Evolutionary conservation across 2,888 invertebrate genomes (phyloP), one percentile per base, ranked within the genome.

Genomic region (Mantis religiosa): DNA sequence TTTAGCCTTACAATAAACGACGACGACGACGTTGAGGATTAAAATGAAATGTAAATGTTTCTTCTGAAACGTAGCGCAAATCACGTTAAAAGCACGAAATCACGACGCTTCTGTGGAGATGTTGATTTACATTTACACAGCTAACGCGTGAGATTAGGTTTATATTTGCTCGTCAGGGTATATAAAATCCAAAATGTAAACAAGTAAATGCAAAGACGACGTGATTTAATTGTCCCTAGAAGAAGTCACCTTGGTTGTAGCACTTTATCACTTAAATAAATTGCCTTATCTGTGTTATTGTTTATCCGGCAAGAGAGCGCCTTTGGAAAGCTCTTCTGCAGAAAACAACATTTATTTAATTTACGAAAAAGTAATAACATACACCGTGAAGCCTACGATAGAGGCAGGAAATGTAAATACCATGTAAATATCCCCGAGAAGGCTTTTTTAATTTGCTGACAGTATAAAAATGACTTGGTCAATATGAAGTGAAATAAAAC

Each of bases 341-440:
- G 82, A 87, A 87, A 34, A 28, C 41, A 87, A n/a, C 81, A 87
- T 30, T 82, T 87, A 87, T 87, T 87, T 87, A 82, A 82, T 87
- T 87, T 82, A 87, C 54, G 82, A n/a, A 87, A 87, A 87, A 87
- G 87, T 87, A 87, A 87, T 82, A 82, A 87, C 28, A 87, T 87
- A 27, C 82, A 82, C 15, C 27, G 30, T 82, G 30, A n/a, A 34
- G 82, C 34, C 41, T 25, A 25, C 54, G 25, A 71, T 71, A 25
- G 54, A 71, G 54, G 54, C 54, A 71, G 54, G 54, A 71, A 82
- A 87, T 87, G 87, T 87, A 87, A 87, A 87, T 87, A 87, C n/a
- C 87, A 41, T 87, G 82, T 82, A 87, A 87, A 82, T 87, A 87
- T 82, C 87, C 87, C 54, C 54, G 82, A 87, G 87, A 87, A 87